A percentile compares a stretch with the other conserved stretches of the same genome.
Conservation (phyloP, 2,113 vertebrate species). For the Fulmarus glacialis region DNA sequence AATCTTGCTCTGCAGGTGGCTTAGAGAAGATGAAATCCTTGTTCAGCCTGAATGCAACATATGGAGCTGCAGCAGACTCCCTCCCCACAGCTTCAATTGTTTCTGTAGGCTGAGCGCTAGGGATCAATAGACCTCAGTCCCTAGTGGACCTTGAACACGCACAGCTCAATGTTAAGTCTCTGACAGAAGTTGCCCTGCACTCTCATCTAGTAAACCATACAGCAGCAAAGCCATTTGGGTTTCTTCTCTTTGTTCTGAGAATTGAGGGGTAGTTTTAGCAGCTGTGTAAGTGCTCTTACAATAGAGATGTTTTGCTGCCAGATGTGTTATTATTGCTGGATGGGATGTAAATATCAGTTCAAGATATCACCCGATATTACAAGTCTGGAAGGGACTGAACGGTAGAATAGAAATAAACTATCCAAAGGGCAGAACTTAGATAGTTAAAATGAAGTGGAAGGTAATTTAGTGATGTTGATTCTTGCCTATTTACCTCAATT, state of each 20-base stretch:
- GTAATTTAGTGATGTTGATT: neutral
- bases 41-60: neutral
- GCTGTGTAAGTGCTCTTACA: neutral
- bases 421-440: neutral
- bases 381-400: neutral
- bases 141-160: neutral
- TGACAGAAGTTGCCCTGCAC: neutral
- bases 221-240: neutral
- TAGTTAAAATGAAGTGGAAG: neutral
- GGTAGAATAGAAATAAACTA: neutral
- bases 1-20: conserved; percentile 30
- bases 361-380: neutral
- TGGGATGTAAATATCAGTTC: neutral
- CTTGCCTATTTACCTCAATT: neutral
- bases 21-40: neutral
- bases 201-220: neutral
- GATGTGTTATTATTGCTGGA: neutral
- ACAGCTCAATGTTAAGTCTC: neutral
- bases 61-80: neutral
- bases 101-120: neutral
- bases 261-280: neutral
- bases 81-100: neutral
- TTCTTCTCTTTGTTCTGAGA: neutral
- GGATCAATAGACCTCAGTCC: neutral
- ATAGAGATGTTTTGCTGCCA: neutral